A percentile compares a stretch with the other conserved stretches of the same genome.
Conservation (phyloP, 2,113 vertebrate genomes). For the Orcinus orca region DNA sequence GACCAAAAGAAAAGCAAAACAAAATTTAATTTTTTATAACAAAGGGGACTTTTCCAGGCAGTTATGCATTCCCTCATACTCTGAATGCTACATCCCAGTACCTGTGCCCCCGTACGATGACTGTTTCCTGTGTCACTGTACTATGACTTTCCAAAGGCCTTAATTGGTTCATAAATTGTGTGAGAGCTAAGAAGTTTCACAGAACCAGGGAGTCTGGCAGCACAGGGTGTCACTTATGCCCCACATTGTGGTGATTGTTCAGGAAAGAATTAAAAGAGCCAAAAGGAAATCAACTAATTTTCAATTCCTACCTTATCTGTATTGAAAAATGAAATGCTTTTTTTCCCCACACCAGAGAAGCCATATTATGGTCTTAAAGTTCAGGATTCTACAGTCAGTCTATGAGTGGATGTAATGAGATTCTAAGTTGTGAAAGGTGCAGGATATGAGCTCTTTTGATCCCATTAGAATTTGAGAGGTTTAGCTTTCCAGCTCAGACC, state of each 20-base stretch:
- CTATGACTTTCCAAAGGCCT: neutral
- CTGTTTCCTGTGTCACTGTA: neutral
- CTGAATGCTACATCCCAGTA: neutral
- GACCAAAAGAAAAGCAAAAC: neutral
- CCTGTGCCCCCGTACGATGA: neutral
- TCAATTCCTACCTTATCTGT: neutral
- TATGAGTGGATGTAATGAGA: neutral
- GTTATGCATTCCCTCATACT: neutral
- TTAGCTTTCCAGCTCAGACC: neutral
- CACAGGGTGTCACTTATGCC: neutral
- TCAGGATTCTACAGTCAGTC: neutral
- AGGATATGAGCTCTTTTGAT: neutral
- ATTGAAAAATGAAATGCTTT: constrained; percentile 48
- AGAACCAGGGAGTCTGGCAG: neutral
- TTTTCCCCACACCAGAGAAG: neutral
- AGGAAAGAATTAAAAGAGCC: neutral
- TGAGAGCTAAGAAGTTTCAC: neutral
- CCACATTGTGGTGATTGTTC: neutral
- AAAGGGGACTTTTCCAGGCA: neutral
- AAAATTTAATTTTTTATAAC: neutral
- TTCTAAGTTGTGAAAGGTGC: neutral
- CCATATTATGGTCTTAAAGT: neutral
- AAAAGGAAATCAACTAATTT: neutral
- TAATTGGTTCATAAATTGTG: neutral
- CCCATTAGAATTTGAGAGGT: neutral